phyloP scores from a whole-genome alignment of 1,140 invertebrate genomes.

The Listronotus oregonensis region DNA sequence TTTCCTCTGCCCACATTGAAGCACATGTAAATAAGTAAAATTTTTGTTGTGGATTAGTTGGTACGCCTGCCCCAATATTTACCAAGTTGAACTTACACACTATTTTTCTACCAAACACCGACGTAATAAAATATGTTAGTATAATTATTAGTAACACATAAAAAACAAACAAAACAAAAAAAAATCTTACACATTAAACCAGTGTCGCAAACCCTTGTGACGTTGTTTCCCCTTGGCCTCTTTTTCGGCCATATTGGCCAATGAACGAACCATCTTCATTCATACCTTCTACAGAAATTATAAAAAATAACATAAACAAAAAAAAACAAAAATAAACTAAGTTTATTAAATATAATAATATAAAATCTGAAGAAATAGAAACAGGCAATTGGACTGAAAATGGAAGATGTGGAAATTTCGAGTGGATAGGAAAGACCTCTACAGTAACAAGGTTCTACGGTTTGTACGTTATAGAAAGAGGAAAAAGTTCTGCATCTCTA shows the following conservation, averaged over 20 bases:
- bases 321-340: slow-evolving; percentile 30
- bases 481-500: too few species aligned
- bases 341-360: slow-evolving; percentile 4
- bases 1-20: too few species aligned
- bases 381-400: too few species aligned
- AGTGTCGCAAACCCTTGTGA: slow-evolving; percentile 79
- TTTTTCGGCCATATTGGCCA: slow-evolving; percentile 86
- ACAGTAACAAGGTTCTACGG: too few species aligned
- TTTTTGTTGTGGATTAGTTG: too few species aligned
- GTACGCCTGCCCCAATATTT: neutral
- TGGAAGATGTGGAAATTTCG: too few species aligned
- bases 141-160: slow-evolving; percentile 31
- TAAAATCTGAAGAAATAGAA: too few species aligned
- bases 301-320: slow-evolving; percentile 50
- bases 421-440: too few species aligned
- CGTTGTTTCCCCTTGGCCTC: slow-evolving; percentile 70
- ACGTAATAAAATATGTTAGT: slow-evolving; percentile 5
- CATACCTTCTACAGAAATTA: slow-evolving; percentile 75
- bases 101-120: neutral
- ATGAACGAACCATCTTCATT: slow-evolving; percentile 99
- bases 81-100: neutral
- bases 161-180: slow-evolving; percentile 45
- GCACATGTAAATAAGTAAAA: too few species aligned
- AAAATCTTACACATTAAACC: slow-evolving; percentile 64
- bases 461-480: too few species aligned